Base-by-base conservation (phyloP, 2,113 vertebrate species). In the Electrona antarctica region DNA sequence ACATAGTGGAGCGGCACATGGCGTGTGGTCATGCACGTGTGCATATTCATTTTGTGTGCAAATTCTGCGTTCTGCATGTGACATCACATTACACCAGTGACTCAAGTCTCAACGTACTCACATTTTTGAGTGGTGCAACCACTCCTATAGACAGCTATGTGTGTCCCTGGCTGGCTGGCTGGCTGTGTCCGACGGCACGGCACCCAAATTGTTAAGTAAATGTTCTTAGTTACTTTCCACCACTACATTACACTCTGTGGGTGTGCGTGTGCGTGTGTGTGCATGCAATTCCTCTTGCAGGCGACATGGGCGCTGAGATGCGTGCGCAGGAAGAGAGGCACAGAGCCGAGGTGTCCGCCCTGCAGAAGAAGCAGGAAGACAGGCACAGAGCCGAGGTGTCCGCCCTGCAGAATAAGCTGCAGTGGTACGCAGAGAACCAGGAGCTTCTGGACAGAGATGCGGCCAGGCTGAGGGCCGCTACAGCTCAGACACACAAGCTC, bases 371-470 rank as follows among this genome's bases (percentile, higher is more conserved):
- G 73, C 90, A 98, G 70, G 33, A 41, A 91, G 94, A 97, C 60
- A 89, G 90, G 10, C 94, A 96, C 89, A 94, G 92, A 73, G 90
- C 95, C 75, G 97, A 98, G 87, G 88, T 97, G 7, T 29, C 48
- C 5, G 83, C 82, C 21, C 89, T 98, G 10, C 95, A 93, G 76
- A 97, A 93, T 74, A 92, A 94, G 73, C 90, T 98, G 70, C 94
- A 94, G 64, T 96, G 96, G 96, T 98, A 95, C 79, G 93, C 95
- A 10, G 96, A 98, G 90, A 98, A 99, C 86, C 97, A 98, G 87
- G 94, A 96, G 55, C 92, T 97, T 63, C 86, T 97, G 83, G 95
- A 97, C 86, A 94, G 90, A 92, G 96, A 98, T 67, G 90, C 95
- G 33, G 73, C 74, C 46, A 89, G 92, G 12, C 95, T 98, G 71